A percentile compares a stretch with the other conserved stretches of the same genome.
phyloP scores from a whole-genome alignment of 2,113 vertebrate genomes.

The Myiagra hebetior region DNA sequence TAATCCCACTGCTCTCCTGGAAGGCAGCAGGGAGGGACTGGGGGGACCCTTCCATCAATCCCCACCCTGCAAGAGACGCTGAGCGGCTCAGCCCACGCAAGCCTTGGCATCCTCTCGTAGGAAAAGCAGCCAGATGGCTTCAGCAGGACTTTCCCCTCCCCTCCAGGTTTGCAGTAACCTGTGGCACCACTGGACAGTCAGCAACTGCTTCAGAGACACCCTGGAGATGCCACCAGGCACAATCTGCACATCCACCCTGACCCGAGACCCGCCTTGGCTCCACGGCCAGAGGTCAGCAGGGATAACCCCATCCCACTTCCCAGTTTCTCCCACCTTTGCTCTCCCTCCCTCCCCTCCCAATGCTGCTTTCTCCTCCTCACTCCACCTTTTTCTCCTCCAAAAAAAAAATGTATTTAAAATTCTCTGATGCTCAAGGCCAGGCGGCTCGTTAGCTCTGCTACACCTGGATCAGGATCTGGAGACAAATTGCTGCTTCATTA shows the following conservation, averaged over 20 bases:
- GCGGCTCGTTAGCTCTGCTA: constrained; percentile 52
- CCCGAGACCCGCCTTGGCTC: background rate
- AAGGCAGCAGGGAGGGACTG: background rate
- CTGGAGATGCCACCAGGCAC: background rate
- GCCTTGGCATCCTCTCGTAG: background rate
- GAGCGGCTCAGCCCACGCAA: accelerated
- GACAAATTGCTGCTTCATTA: constrained; percentile 74
- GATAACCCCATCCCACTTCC: background rate
- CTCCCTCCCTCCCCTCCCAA: background rate
- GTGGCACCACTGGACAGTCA: background rate
- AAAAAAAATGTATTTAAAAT: constrained; percentile 19
- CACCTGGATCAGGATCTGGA: constrained; percentile 62
- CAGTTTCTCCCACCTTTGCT: background rate
- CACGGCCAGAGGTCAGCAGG: background rate
- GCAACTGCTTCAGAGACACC: background rate
- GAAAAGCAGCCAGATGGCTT: background rate
- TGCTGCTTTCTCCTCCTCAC: background rate
- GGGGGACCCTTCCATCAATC: background rate
- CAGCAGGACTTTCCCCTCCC: background rate
- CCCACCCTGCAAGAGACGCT: accelerated
- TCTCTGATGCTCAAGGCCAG: constrained; percentile 56
- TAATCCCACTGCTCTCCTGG: background rate
- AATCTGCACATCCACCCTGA: accelerated
- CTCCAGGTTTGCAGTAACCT: background rate
- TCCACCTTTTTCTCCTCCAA: background rate